Conservation (phyloP, 37 sponge, comb jelly and placozoan species). For the Ianthella basta region DNA sequence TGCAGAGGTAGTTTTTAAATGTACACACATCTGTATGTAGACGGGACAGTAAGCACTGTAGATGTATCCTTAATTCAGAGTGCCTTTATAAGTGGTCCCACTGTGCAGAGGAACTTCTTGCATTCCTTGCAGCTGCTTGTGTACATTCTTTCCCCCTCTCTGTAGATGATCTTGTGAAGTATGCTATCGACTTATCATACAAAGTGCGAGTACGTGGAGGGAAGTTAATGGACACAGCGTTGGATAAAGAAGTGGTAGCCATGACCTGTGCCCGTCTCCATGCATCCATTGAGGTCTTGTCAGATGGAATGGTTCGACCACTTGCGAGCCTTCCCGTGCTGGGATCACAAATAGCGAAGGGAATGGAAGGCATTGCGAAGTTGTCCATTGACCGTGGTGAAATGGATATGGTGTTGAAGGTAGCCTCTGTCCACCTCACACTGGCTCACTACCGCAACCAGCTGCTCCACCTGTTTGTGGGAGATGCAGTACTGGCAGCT, state of each 20-base stretch:
- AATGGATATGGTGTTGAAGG: conserved; percentile 14
- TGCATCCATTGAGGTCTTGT: neutral
- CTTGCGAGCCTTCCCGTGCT: neutral
- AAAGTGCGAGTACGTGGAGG: conserved; percentile 46
- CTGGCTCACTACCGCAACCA: conserved; percentile 82
- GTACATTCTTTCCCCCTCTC: neutral
- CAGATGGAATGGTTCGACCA: conserved; percentile 12
- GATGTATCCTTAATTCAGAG: too few relatives aligned
- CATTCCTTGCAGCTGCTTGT: neutral
- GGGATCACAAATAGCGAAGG: neutral
- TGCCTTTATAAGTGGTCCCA: too few relatives aligned
- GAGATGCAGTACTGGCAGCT: conserved; percentile 63
- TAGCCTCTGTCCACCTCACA: conserved; percentile 36
- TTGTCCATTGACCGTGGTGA: conserved; percentile 11
- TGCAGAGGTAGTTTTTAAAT: too few relatives aligned
- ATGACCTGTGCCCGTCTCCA: conserved; percentile 2
- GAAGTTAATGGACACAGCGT: neutral
- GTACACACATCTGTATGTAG: too few relatives aligned
- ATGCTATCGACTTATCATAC: conserved; percentile 33
- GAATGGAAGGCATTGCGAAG: neutral
- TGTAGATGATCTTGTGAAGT: conserved; percentile 46
- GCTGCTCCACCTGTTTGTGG: conserved; percentile 63
- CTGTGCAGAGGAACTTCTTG: too few relatives aligned
- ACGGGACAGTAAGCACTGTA: too few relatives aligned
- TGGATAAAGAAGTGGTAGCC: conserved; percentile 22